Evolutionary conservation across 1,140 invertebrate genomes (phyloP).

Genomic region (Solenopsis fugax): DNA sequence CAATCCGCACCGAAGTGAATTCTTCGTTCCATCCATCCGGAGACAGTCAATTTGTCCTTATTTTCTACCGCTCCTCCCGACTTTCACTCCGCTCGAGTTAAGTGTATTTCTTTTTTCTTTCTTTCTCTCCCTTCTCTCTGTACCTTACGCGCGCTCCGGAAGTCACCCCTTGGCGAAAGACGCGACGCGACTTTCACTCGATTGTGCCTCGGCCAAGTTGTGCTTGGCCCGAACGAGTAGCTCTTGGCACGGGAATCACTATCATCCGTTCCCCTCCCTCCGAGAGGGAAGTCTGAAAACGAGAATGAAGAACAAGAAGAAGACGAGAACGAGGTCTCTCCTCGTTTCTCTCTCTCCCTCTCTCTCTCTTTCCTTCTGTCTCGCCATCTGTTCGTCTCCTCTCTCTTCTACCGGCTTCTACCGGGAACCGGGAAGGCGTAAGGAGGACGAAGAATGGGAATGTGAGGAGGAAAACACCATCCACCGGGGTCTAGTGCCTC

Average conservation of each 20-base stretch:
- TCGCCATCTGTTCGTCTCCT: not conserved
- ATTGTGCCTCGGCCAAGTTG: constrained; percentile 73
- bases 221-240: constrained; percentile 74
- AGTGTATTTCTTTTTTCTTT: constrained; percentile 64
- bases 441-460: constrained; percentile 43
- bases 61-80: constrained; percentile 43
- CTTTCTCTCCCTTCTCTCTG: not conserved
- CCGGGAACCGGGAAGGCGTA: not conserved
- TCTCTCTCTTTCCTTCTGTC: not conserved
- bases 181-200: constrained; percentile 74
- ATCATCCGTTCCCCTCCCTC: constrained; percentile 62
- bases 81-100: constrained; percentile 70
- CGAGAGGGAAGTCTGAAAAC: constrained; percentile 47
- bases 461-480: constrained; percentile 17
- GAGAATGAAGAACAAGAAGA: constrained; percentile 67
- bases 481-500: constrained; percentile 35
- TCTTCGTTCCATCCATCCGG: constrained; percentile 45
- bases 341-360: not conserved
- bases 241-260: constrained; percentile 79
- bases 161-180: constrained; percentile 57
- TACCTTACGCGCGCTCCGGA: constrained; percentile 4
- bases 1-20: constrained; percentile 45
- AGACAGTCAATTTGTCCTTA: constrained; percentile 60
- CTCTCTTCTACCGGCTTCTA: not conserved
- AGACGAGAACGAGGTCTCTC: constrained; percentile 15